phyloP scores from a whole-genome alignment of 1,140 invertebrate species.

The Drosophila busckii region DNA sequence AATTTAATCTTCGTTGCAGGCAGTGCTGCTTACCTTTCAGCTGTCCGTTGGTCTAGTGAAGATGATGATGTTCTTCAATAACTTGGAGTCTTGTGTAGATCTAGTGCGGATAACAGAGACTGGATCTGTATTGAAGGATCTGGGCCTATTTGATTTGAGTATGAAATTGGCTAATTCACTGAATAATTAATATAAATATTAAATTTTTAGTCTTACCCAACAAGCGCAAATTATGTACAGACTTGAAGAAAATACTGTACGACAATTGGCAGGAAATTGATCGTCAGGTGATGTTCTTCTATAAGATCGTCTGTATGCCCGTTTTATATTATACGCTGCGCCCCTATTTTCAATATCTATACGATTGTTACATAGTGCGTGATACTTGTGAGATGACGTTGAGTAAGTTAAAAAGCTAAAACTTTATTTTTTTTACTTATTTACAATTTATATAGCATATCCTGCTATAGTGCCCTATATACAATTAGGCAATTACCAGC shows the following conservation, averaged over 20 bases:
- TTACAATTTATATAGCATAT: conserved; percentile 40
- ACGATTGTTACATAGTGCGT: conserved; percentile 44
- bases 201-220: conserved; percentile 22
- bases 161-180: not conserved
- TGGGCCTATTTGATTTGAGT: conserved; percentile 57
- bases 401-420: conserved; percentile 18
- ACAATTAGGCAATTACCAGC: conserved; percentile 37
- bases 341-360: conserved; percentile 59
- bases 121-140: conserved; percentile 20
- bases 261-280: conserved; percentile 45
- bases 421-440: not conserved
- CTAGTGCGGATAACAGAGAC: conserved; percentile 38
- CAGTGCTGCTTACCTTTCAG: conserved; percentile 55
- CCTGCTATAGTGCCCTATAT: conserved; percentile 52
- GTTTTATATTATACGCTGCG: conserved; percentile 47
- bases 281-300: conserved; percentile 62
- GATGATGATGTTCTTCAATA: conserved; percentile 45
- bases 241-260: conserved; percentile 27
- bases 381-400: conserved; percentile 56
- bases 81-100: conserved; percentile 22
- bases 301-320: conserved; percentile 58
- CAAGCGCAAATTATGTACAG: conserved; percentile 14
- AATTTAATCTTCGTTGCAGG: conserved; percentile 3
- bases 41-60: conserved; percentile 50
- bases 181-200: not conserved